A percentile compares a stretch with the other conserved stretches of the same genome.
Conservation (phyloP, 2,888 invertebrate species). For the Sarcophaga caerulescens region DNA sequence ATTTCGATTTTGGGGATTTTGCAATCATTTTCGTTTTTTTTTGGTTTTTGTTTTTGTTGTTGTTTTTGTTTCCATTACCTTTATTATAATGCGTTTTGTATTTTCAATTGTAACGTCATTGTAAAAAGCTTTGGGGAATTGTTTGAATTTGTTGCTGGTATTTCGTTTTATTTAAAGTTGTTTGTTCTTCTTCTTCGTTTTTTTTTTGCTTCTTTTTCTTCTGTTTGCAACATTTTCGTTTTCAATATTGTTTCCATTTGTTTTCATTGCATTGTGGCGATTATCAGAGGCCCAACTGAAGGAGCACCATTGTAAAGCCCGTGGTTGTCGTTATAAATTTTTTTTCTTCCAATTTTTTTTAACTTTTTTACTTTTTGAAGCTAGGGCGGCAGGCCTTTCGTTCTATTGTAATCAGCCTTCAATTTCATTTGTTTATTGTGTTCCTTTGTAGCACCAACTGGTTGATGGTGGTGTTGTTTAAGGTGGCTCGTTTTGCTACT, state of each 20-base stretch:
- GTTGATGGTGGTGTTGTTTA: constrained; percentile 48
- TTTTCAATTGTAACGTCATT: constrained; percentile 66
- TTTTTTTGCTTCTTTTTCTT: not conserved
- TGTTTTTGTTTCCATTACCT: constrained; percentile 40
- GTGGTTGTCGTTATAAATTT: constrained; percentile 25
- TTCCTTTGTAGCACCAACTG: constrained; percentile 25
- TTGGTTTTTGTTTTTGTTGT: constrained; percentile 15
- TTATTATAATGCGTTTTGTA: constrained; percentile 66
- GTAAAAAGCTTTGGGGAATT: constrained; percentile 66
- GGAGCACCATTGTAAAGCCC: constrained; percentile 14
- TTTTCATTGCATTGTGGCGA: constrained; percentile 15
- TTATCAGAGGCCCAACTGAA: constrained; percentile 31
- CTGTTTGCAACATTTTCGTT: constrained; percentile 47
- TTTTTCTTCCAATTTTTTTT: constrained; percentile 16
- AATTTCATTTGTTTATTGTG: constrained; percentile 67
- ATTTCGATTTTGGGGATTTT: not conserved
- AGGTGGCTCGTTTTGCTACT: constrained; percentile 60
- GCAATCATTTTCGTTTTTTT: constrained; percentile 2
- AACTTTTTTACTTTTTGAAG: constrained; percentile 34
- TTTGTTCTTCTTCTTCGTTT: not conserved
- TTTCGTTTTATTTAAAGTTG: not conserved
- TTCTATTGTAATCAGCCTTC: constrained; percentile 59
- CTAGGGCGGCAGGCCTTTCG: constrained; percentile 26
- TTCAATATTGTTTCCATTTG: constrained; percentile 58
- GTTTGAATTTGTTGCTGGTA: constrained; percentile 22